Evolutionary conservation across 2,888 invertebrate genomes (phyloP).

Genomic region (Fragum whitleyi): DNA sequence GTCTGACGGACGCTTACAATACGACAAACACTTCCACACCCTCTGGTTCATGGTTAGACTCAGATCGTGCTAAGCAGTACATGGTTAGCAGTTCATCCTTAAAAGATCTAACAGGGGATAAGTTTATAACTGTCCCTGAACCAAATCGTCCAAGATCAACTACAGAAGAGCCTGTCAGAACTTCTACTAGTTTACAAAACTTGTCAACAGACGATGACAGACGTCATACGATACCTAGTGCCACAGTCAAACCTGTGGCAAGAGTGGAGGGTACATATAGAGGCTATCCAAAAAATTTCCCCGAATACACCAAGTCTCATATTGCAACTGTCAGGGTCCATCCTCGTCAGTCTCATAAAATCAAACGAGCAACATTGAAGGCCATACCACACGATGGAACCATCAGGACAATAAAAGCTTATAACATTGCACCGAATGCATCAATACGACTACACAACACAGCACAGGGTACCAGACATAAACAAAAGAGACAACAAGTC

Average conservation of each 20-base stretch:
- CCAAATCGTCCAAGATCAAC: not conserved
- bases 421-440: slow-evolving; percentile 55
- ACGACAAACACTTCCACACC: not conserved
- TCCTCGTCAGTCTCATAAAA: slow-evolving; percentile 33
- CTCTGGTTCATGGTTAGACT: not conserved
- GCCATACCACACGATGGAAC: slow-evolving; percentile 55
- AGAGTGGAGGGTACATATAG: slow-evolving; percentile 36
- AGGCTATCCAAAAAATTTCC: slow-evolving; percentile 15
- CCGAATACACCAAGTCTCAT: slow-evolving; percentile 34
- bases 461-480: slow-evolving; percentile 39
- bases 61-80: slow-evolving; percentile 53
- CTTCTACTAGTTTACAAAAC: slow-evolving; percentile 15
- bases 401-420: slow-evolving; percentile 51
- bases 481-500: slow-evolving; percentile 35
- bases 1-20: not conserved
- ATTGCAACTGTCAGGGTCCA: slow-evolving; percentile 49
- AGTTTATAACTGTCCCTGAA: slow-evolving; percentile 69
- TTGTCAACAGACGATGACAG: slow-evolving; percentile 9
- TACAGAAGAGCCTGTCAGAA: not conserved
- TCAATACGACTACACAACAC: slow-evolving; percentile 55
- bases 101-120: slow-evolving; percentile 57
- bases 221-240: slow-evolving; percentile 6
- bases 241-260: slow-evolving; percentile 28
- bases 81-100: slow-evolving; percentile 52
- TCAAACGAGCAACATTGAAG: slow-evolving; percentile 49